A percentile compares a stretch with the other conserved stretches of the same genome.
Evolutionary conservation across 2,797 vertebrate genomes (phyloP).

Genomic region (Xenopus petersii): DNA sequence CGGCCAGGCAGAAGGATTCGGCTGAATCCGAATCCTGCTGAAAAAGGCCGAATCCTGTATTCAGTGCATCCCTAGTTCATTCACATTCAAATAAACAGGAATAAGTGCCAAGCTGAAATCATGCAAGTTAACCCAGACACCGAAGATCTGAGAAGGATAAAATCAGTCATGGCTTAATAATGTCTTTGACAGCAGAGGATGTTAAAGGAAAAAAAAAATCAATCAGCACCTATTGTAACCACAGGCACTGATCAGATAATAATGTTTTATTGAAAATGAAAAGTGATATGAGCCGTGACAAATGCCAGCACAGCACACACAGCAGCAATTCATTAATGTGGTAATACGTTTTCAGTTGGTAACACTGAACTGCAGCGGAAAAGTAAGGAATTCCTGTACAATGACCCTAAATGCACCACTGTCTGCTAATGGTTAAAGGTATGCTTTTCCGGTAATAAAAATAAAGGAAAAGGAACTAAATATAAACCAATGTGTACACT

Average conservation of each 20-base stretch:
- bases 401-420: too few relatives aligned
- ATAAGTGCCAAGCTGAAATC: background rate
- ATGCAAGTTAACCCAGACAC: background rate
- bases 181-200: constrained; percentile 19
- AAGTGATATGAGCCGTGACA: constrained; percentile 15
- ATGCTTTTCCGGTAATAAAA: too few relatives aligned
- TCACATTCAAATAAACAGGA: background rate
- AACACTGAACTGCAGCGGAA: background rate
- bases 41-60: background rate
- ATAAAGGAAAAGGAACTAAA: too few relatives aligned
- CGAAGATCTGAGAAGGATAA: constrained; percentile 18
- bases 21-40: too few relatives aligned
- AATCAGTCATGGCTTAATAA: constrained; percentile 35
- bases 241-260: constrained; percentile 27
- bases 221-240: constrained; percentile 25
- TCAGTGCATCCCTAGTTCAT: background rate
- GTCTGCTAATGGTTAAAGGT: too few relatives aligned
- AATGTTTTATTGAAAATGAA: constrained; percentile 26
- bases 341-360: constrained; percentile 13
- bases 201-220: constrained; percentile 16
- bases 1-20: too few relatives aligned
- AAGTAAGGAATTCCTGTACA: background rate
- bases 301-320: constrained; percentile 10
- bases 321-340: constrained; percentile 23
- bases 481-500: too few relatives aligned